These are phyloP conservation scores for Eurypyga helias DNA, from an alignment of 2,113 vertebrate genomes.

Conservation along the genomic window DNA sequence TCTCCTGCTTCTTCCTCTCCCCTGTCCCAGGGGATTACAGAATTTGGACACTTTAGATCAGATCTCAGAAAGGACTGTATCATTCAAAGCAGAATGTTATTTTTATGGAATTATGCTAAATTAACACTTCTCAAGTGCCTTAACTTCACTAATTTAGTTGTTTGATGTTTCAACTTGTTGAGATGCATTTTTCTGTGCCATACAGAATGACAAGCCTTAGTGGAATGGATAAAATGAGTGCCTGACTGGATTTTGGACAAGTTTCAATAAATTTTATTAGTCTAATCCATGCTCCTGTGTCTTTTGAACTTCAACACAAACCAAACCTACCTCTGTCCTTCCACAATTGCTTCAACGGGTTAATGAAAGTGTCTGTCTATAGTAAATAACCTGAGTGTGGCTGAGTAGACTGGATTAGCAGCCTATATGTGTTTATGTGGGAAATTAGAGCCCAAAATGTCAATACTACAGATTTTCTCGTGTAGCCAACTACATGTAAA, in stretches of 20 bases:
- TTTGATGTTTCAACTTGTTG: slow-evolving; percentile 39
- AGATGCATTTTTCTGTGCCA: slow-evolving; percentile 59
- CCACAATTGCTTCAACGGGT: background rate
- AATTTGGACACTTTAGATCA: background rate
- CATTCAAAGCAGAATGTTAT: slow-evolving; percentile 38
- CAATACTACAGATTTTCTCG: background rate
- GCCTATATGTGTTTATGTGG: background rate
- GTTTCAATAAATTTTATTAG: slow-evolving; percentile 78
- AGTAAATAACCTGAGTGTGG: background rate
- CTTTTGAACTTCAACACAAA: background rate
- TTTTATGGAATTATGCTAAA: slow-evolving; percentile 57
- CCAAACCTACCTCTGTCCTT: background rate
- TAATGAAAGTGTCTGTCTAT: background rate
- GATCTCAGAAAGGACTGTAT: background rate
- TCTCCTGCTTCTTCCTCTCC: slow-evolving; percentile 4
- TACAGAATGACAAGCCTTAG: slow-evolving; percentile 53
- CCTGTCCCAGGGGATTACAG: background rate
- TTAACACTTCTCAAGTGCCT: slow-evolving; percentile 81
- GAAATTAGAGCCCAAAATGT: background rate
- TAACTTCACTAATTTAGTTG: slow-evolving; percentile 69
- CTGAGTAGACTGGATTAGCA: background rate
- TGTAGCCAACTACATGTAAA: background rate
- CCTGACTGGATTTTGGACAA: slow-evolving; percentile 64
- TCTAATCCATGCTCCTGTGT: slow-evolving; percentile 31
- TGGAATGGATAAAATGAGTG: slow-evolving; percentile 46